Base-by-base conservation (phyloP, 2,888 invertebrate species). In the Cynaeus angustus region DNA sequence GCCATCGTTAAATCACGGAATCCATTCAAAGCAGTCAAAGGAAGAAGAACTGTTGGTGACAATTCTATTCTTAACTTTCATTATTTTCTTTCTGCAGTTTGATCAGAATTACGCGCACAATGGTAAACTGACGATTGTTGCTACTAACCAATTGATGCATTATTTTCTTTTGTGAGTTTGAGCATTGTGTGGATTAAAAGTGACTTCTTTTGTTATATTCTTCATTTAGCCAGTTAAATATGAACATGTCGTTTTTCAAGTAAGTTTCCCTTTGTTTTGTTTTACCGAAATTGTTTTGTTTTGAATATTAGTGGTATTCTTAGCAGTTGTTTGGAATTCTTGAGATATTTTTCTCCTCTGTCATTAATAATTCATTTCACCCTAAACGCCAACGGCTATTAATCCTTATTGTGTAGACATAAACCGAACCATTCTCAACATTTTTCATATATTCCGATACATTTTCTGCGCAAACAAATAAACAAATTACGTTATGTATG, bases 101-200 rank as follows among this genome's bases (percentile, higher is more conserved):
- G 56, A 53, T 64, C 72, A 66, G 68, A 76, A 76, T 76, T 76
- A 76, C 66, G 48, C 59, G 61, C 66, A 75, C 74, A 76, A 76
- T 74, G 71, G 73, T 72, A 75, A 75, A 73, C 72, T 71, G 73
- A 77, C 69, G 71, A 77, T 73, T 72, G 75, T 72, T 77, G 76
- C 73, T 71, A 74, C 74, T 73, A 74, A 75, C 72, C 73, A 75
- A 76, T 77, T 75, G 74, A 71, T 68, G 72, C 74, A 75, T 74
- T 75, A 72, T 72, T 71, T 56, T 68, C 65, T 69, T 73, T 76
- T 74, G 73, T 74, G 70, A 13, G 43, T 56, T 62, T 14, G 59
- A 13, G 69, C 68, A 72, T 75, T 74, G 75, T 75, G 66, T 55
- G 61, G 71, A 77, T 75, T 75, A 73, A 71, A 68, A 74, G 69